Conservation (phyloP, 2,888 invertebrate species). For the Acheta domesticus region DNA sequence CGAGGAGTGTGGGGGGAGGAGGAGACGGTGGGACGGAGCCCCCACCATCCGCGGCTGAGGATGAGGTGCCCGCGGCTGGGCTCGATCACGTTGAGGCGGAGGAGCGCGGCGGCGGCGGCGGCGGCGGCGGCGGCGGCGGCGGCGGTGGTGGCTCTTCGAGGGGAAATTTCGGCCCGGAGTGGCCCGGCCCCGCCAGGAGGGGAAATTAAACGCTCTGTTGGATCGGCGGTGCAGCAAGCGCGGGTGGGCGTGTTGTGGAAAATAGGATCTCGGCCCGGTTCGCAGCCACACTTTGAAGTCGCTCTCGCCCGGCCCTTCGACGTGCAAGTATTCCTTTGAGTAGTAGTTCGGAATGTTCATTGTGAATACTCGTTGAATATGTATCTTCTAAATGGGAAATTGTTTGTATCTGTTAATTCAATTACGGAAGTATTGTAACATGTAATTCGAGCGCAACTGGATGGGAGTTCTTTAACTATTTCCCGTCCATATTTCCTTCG, state of each 20-base stretch:
- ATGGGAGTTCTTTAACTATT: no score
- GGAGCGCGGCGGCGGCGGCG: not conserved
- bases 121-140: not conserved
- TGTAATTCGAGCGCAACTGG: not conserved
- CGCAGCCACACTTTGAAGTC: no score
- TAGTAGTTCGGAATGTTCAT: no score
- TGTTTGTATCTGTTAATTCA: not conserved
- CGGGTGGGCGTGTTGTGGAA: constrained; percentile 18
- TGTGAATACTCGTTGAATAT: no score
- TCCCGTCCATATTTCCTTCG: no score
- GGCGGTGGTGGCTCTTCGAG: not conserved
- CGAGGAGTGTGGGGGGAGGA: not conserved
- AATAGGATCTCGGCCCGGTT: not conserved
- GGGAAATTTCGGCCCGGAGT: not conserved
- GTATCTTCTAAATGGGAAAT: no score
- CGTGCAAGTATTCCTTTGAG: no score
- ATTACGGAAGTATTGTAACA: not conserved
- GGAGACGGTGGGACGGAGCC: not conserved
- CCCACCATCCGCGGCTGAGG: no score
- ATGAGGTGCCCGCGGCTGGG: not conserved
- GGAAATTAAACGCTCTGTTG: not conserved
- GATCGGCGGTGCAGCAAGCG: not conserved
- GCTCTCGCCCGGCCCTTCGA: no score
- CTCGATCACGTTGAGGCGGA: not conserved
- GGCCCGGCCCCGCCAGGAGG: not conserved